phyloP scores from a whole-genome alignment of 2,113 vertebrate species.

The Megalops atlanticus region DNA sequence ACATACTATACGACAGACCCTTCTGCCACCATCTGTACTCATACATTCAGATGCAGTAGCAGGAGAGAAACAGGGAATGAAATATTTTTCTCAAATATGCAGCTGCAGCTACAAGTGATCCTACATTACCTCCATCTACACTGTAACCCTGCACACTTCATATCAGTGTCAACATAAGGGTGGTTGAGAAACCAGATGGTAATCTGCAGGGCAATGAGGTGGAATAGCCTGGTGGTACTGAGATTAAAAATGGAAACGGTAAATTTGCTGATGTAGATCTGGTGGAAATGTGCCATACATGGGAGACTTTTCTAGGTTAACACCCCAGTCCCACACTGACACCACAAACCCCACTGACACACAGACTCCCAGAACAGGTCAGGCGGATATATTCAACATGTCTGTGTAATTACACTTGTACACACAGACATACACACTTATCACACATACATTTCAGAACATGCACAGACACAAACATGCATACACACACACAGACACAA shows the following conservation, averaged over 20 bases:
- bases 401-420: background rate
- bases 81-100: too few relatives aligned
- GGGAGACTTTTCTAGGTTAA: constrained; percentile 1
- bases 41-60: too few relatives aligned
- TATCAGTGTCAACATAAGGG: background rate
- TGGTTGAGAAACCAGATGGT: background rate
- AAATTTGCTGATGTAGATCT: background rate
- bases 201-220: background rate
- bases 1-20: too few relatives aligned
- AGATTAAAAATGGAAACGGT: too few relatives aligned
- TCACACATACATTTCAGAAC: constrained; percentile 13
- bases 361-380: too few relatives aligned
- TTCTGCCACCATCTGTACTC: background rate
- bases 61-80: too few relatives aligned
- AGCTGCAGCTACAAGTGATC: too few relatives aligned
- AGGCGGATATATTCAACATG: background rate
- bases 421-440: constrained; percentile 6
- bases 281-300: background rate
- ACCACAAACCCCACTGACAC: background rate
- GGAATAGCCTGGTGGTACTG: too few relatives aligned
- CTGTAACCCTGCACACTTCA: background rate
- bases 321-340: background rate
- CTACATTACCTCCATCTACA: too few relatives aligned
- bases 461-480: background rate
- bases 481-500: background rate